Base-by-base conservation (phyloP, 2,888 invertebrate species). In the Stenichneumon culpator region DNA sequence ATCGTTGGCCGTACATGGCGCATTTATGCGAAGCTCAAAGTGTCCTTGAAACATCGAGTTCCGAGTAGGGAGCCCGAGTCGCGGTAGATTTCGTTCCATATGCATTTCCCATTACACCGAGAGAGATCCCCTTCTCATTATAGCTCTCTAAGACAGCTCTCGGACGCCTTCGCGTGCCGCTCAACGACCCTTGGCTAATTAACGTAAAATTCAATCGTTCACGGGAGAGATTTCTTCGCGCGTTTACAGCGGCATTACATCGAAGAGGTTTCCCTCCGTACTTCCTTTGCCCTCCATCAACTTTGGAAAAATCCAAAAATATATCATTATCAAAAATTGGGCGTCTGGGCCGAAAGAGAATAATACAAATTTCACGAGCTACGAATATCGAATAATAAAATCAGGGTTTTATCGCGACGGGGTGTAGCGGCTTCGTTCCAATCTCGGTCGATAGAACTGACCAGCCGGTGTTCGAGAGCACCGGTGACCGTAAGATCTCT, bases 161-260 rank as follows among this genome's bases (percentile, higher is more conserved):
- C 81, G 83, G 82, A 88, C 86, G 87, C 88, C 88, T 88, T 90
- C 88, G 92, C 91, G 91, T 91, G 90, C 87, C 83, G 88, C 89
- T 91, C 91, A 92, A 92, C 90, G 90, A 92, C 88, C 90, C 91
- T 91, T 90, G 89, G 88, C 91, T 92, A 92, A 92, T 92, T 92
- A 90, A 92, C 92, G 91, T 92, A 89, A 91, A 91, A 93, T 92
- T 91, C 90, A 89, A 91, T 93, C 90, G 89, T 91, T 92, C 90
- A 90, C 89, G 90, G 90, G 84, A 83, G 84, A 80, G 78, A 54
- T 60, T 84, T 81, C 85, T 74, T 74, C 65, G 79, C 77, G 57
- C 72, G 22, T 82, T 85, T 85, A 82, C 75, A 79, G 82, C 65
- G 72, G 70, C 44, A 82, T 79, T 77, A 16, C 44, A 82, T 79